phyloP scores from a whole-genome alignment of 2,797 vertebrate species.

The Luscinia luscinia region DNA sequence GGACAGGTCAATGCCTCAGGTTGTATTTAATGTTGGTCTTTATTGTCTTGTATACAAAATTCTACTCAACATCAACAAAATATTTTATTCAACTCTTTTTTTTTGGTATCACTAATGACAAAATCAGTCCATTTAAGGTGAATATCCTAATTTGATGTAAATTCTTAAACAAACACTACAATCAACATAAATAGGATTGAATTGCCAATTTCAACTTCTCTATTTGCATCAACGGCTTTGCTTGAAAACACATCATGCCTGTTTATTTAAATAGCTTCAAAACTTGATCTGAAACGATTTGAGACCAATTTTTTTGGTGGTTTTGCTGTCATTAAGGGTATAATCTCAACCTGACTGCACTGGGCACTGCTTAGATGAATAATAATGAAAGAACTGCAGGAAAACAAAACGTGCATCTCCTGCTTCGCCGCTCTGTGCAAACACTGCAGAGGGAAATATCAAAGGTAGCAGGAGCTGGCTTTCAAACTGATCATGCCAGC shows the following conservation, averaged over 20 bases:
- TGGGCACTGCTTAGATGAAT: neutral
- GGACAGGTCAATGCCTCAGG: neutral
- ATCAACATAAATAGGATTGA: neutral
- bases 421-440: neutral
- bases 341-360: neutral
- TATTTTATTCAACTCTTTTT: neutral
- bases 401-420: neutral
- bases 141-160: neutral
- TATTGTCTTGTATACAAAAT: neutral
- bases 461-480: constrained; percentile 36
- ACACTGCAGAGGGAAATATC: constrained; percentile 40
- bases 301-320: neutral
- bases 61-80: neutral
- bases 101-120: neutral
- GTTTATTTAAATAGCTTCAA: neutral
- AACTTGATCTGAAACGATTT: neutral
- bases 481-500: neutral
- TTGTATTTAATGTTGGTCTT: neutral
- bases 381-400: neutral
- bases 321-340: neutral
- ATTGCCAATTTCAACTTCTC: neutral
- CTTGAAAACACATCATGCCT: neutral
- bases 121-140: neutral
- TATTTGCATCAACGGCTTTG: neutral
- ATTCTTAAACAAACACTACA: neutral